Conservation (phyloP, 2,113 vertebrate genomes). For the Indri indri region DNA sequence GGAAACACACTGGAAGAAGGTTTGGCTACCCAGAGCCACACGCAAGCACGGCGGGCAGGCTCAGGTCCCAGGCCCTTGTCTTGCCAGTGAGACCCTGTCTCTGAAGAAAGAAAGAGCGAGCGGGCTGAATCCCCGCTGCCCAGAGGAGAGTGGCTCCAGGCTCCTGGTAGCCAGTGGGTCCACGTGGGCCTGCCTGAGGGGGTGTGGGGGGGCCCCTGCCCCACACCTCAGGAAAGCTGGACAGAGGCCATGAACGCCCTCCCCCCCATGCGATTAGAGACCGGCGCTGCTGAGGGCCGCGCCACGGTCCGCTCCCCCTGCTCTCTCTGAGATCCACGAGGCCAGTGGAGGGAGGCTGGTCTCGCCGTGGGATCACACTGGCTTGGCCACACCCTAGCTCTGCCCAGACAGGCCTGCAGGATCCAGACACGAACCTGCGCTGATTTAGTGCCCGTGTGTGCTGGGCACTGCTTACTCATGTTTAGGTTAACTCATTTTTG, state of each 20-base stretch:
- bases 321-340: background rate
- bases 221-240: background rate
- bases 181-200: too few relatives aligned
- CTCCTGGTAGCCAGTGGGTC: background rate
- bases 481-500: background rate
- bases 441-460: fast-evolving
- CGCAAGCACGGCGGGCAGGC: background rate
- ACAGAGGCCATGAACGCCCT: too few relatives aligned
- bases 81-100: too few relatives aligned
- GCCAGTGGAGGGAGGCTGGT: background rate
- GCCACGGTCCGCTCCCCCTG: background rate
- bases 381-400: background rate
- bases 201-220: too few relatives aligned
- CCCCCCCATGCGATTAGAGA: background rate
- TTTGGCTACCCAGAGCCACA: too few relatives aligned
- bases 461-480: background rate
- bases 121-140: background rate
- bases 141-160: too few relatives aligned
- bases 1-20: background rate
- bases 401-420: background rate
- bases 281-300: too few relatives aligned
- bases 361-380: background rate
- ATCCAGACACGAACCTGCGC: too few relatives aligned
- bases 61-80: background rate
- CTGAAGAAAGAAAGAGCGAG: too few relatives aligned